A percentile compares a stretch with the other conserved stretches of the same genome.
These are phyloP conservation scores for Trachelus stipa DNA, from an alignment of 2,888 invertebrate species.

Conservation along the genomic window DNA sequence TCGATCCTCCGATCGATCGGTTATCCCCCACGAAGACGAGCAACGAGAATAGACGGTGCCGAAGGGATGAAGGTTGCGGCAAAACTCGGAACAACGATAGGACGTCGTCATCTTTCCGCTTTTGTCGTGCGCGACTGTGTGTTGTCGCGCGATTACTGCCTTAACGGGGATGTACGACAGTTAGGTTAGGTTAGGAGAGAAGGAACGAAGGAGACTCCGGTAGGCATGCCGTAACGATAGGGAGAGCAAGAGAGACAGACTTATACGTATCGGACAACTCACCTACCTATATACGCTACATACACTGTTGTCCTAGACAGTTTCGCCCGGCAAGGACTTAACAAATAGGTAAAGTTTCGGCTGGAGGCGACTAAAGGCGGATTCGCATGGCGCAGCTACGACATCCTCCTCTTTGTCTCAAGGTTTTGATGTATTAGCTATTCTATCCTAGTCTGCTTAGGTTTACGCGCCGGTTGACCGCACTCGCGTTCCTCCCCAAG, in stretches of 20 bases:
- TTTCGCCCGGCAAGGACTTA: slow-evolving; percentile 63
- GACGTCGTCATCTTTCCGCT: slow-evolving; percentile 6
- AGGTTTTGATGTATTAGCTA: slow-evolving; percentile 67
- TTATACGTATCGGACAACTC: too few relatives aligned
- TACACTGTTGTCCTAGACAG: slow-evolving; percentile 59
- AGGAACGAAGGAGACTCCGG: too few relatives aligned
- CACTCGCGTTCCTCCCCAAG: too few relatives aligned
- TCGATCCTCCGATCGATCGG: too few relatives aligned
- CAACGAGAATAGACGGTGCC: too few relatives aligned
- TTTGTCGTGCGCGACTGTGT: not conserved
- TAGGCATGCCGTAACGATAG: too few relatives aligned
- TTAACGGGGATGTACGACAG: too few relatives aligned
- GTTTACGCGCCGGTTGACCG: slow-evolving; percentile 3
- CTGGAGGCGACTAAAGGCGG: slow-evolving; percentile 41
- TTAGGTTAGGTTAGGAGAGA: too few relatives aligned
- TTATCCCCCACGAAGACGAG: too few relatives aligned
- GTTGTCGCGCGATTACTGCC: not conserved
- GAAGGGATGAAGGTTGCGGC: not conserved
- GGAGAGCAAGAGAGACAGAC: too few relatives aligned
- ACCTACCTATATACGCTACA: too few relatives aligned
- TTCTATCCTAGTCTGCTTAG: slow-evolving; percentile 33
- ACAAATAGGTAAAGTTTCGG: slow-evolving; percentile 66
- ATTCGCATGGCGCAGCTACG: slow-evolving; percentile 56
- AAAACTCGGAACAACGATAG: not conserved
- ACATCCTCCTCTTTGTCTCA: slow-evolving; percentile 65